These are phyloP conservation scores for Podarcis siculus DNA, from an alignment of 2,797 vertebrate genomes.

Conservation along the genomic window DNA sequence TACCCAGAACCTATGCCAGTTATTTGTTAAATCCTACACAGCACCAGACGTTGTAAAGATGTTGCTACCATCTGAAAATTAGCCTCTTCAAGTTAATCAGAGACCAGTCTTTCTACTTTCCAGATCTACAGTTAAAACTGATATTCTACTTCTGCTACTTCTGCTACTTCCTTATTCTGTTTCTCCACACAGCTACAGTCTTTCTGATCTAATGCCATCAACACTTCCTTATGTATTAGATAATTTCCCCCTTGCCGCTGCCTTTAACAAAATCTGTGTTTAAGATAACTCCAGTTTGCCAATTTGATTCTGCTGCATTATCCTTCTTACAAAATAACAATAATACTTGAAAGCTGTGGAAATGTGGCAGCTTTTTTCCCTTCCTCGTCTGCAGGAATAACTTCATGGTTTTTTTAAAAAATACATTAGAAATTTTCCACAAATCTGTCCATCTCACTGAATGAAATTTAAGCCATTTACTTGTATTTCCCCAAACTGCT, in stretches of 20 bases:
- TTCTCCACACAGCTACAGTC: not conserved
- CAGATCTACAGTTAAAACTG: not conserved
- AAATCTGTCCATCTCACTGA: not conserved
- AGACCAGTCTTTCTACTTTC: not conserved
- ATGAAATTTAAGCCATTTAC: not conserved
- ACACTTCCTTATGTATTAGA: not conserved
- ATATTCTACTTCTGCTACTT: not conserved
- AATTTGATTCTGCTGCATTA: not conserved
- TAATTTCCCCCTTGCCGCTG: not conserved
- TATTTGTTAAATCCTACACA: not conserved
- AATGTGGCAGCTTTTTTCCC: not conserved
- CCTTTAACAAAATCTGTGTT: not conserved
- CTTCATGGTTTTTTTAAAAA: too few relatives aligned
- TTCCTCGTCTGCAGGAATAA: not conserved
- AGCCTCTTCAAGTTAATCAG: not conserved
- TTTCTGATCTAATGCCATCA: not conserved
- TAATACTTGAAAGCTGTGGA: not conserved
- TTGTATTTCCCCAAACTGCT: not conserved
- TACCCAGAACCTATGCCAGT: not conserved
- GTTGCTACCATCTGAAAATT: not conserved
- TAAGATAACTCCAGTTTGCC: not conserved
- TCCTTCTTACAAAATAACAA: not conserved
- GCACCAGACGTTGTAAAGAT: not conserved
- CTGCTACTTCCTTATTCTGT: not conserved
- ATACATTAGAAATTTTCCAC: not conserved